Evolutionary conservation across 2,797 vertebrate species (phyloP).

Genomic region (Coendou prehensilis): DNA sequence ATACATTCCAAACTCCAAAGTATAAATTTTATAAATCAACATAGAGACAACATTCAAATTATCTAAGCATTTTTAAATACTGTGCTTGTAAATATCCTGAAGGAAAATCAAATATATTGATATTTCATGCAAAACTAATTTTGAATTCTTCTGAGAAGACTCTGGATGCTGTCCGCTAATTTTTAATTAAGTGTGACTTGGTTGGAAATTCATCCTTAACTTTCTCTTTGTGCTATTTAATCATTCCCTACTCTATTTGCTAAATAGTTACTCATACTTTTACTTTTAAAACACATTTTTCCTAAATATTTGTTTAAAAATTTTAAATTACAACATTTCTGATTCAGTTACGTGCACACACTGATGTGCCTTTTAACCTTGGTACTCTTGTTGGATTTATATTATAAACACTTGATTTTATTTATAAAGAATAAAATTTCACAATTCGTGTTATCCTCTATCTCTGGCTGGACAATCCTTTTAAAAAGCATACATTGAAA

Average conservation of each 20-base stretch:
- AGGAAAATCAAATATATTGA: neutral
- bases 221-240: slow-evolving; percentile 22
- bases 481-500: neutral
- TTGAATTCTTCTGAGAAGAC: slow-evolving; percentile 24
- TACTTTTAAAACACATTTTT: neutral
- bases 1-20: neutral
- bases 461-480: neutral
- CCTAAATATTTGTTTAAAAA: slow-evolving; percentile 6
- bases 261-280: neutral
- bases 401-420: neutral
- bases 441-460: neutral
- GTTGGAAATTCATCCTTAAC: neutral
- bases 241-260: neutral
- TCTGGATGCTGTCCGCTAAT: neutral
- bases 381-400: neutral
- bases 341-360: neutral
- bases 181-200: slow-evolving; percentile 40
- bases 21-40: neutral
- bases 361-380: neutral
- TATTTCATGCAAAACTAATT: slow-evolving; percentile 28
- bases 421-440: neutral
- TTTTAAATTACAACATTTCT: neutral
- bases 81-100: neutral
- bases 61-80: neutral
- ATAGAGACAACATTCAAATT: neutral